Evolutionary conservation across 2,113 vertebrate genomes (phyloP), one percentile per base, ranked within the genome.

Genomic region (Steatornis caripensis): DNA sequence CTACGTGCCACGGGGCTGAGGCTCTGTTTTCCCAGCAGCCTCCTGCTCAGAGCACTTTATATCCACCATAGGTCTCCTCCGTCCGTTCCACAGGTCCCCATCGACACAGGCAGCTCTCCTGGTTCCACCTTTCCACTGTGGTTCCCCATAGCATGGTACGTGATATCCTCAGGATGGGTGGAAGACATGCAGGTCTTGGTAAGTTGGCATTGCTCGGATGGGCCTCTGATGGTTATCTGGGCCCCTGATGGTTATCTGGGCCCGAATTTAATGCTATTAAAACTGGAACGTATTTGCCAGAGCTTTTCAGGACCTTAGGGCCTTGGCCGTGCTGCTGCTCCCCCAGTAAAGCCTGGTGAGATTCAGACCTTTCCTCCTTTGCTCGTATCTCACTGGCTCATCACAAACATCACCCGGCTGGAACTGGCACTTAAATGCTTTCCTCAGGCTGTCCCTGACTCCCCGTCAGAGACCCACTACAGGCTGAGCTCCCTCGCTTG

Each of bases 361-460:
- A 70, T 64, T 86, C 82, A 65, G 57, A 48, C 57, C 55, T 80
- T 75, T 91, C 45, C n/a, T 79, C 60, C 23, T 82, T 76, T 15
- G 18, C 49, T 88, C 0, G 0, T n/a, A 34, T 41, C 74, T 53
- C n/a, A 0, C 3, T 43, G n/a, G 26, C 46, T 71, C 30, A 81
- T 72, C 78, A 81, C 62, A 91, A 77, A 64, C 3, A 4, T 34
- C 55, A 53, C 12, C 22, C 7, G 9, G 71, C 57, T 92, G 41
- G 82, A 92, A 85, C 6, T 54, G 58, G 48, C 66, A 71, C 75
- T 90, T 49, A 24, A 71, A 53, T 4, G 15, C 64, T 48, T 27
- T 81, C 81, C 58, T 48, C 41, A 36, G 83, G 77, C 89, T 81
- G 13, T 15, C 12, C 2, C 51, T 49, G 87, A 69, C 48, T 95